Evolutionary conservation across 2,113 vertebrate species (phyloP).

Genomic region (Tachysurus fulvidraco): DNA sequence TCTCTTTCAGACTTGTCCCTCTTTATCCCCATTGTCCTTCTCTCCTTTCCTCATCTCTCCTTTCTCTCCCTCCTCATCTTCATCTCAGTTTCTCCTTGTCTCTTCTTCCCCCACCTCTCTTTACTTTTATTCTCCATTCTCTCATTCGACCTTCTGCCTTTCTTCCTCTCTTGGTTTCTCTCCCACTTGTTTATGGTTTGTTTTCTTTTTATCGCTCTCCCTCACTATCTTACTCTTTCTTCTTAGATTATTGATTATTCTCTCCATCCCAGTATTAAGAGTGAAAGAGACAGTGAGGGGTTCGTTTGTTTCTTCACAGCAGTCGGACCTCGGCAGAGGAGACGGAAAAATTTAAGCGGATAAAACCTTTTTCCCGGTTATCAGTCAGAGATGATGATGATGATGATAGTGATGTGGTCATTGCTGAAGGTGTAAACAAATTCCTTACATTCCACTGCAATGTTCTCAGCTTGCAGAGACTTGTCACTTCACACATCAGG

Average conservation of each 20-base stretch:
- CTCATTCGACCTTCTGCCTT: background rate
- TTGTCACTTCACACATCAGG: background rate
- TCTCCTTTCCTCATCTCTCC: background rate
- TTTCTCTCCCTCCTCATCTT: background rate
- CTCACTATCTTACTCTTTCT: background rate
- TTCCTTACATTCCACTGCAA: slow-evolving; percentile 55
- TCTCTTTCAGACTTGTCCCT: background rate
- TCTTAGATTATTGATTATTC: background rate
- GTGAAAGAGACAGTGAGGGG: background rate
- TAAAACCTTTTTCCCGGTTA: slow-evolving; percentile 17
- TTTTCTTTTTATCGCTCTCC: background rate
- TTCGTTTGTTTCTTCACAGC: no score
- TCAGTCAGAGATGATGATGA: background rate
- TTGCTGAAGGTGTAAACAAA: slow-evolving; percentile 57
- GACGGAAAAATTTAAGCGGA: background rate
- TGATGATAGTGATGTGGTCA: slow-evolving; percentile 21
- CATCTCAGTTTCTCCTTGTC: background rate
- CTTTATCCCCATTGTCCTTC: background rate
- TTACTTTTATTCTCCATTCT: background rate
- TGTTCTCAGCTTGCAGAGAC: background rate
- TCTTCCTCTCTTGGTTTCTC: background rate
- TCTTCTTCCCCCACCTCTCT: background rate
- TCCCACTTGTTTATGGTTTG: background rate
- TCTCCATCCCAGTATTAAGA: background rate
- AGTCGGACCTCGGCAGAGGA: background rate